Evolutionary conservation across 23 tunicate genomes (phyloP).

Genomic region (Trididemnum nubilum): DNA sequence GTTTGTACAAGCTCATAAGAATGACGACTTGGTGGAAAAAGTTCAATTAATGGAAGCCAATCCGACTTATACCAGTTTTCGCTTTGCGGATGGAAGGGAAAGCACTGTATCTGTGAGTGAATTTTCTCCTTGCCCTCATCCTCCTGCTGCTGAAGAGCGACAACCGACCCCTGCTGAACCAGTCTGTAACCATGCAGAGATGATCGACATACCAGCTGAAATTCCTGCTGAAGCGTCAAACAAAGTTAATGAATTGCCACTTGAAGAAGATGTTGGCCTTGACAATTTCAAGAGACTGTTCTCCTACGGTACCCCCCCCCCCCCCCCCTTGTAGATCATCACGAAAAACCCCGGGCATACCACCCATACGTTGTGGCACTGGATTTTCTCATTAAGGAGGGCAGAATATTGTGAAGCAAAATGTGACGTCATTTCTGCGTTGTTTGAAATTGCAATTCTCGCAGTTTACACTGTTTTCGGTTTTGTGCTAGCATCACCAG

Average conservation of each 20-base stretch:
- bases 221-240: neutral
- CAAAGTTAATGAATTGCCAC: neutral
- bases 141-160: neutral
- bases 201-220: no score
- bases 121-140: constrained; percentile 25
- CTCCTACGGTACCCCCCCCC: neutral
- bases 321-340: neutral
- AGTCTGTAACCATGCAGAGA: no score
- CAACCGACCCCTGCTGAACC: neutral
- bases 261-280: neutral
- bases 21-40: constrained; percentile 25
- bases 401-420: constrained; percentile 17
- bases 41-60: constrained; percentile 26
- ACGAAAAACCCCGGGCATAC: neutral
- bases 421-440: no score
- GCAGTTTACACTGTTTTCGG: no score
- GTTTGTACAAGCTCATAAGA: neutral
- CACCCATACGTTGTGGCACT: neutral
- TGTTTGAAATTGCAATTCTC: no score
- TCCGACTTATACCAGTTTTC: constrained; percentile 16
- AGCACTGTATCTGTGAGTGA: constrained; percentile 21
- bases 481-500: no score
- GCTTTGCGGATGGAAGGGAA: constrained; percentile 25
- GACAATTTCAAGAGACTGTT: neutral
- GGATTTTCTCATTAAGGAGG: constrained; percentile 1